Evolutionary conservation across 2,888 invertebrate genomes (phyloP).

Genomic region (Dryobota labecula): DNA sequence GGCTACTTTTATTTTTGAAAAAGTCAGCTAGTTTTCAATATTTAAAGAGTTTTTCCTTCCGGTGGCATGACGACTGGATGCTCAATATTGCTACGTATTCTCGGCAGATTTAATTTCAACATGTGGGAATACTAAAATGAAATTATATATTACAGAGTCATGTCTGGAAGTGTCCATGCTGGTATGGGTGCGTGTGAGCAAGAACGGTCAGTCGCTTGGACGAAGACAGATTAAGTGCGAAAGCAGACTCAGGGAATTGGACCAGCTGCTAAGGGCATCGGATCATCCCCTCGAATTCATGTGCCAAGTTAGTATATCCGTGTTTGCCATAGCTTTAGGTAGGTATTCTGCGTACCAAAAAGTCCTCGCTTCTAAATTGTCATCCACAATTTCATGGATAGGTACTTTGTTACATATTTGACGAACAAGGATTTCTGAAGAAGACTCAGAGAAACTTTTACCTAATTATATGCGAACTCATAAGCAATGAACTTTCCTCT

Average conservation of each 20-base stretch:
- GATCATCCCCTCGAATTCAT: conserved; percentile 96
- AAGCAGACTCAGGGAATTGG: conserved; percentile 95
- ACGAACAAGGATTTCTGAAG: background rate
- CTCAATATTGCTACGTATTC: too few relatives aligned
- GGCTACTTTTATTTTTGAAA: too few relatives aligned
- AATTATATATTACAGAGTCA: conserved; percentile 88
- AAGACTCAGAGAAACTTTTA: background rate
- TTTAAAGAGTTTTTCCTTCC: background rate
- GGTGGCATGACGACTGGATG: background rate
- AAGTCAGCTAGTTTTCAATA: conserved; percentile 2
- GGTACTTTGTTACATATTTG: background rate
- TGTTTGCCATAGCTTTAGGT: too few relatives aligned
- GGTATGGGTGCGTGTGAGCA: conserved; percentile 95
- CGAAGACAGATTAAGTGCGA: conserved; percentile 97
- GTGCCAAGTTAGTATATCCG: conserved; percentile 92
- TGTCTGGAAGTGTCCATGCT: conserved; percentile 96
- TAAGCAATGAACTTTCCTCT: background rate
- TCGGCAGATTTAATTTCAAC: background rate
- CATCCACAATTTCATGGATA: background rate
- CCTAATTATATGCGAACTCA: background rate
- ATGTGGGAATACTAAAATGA: background rate
- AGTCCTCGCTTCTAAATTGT: too few relatives aligned
- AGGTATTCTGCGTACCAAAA: too few relatives aligned
- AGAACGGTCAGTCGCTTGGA: conserved; percentile 95
- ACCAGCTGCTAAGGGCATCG: conserved; percentile 94